Evolutionary conservation across 2,113 vertebrate genomes (phyloP).

Genomic region (Lipotes vexillifer): DNA sequence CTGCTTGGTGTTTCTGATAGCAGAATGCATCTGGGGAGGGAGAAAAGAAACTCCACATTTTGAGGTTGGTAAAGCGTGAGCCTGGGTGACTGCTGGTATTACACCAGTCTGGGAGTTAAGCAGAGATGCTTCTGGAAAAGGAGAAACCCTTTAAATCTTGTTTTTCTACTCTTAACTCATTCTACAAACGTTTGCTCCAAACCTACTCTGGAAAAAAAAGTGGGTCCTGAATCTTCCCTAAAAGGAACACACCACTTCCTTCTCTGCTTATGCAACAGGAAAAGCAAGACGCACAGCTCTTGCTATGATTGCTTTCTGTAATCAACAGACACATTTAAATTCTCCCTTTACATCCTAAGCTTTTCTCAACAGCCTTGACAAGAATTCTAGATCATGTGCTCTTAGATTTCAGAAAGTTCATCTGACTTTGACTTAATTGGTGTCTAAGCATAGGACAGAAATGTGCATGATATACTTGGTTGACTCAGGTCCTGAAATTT

Average conservation of each 20-base stretch:
- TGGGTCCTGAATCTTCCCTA: background rate
- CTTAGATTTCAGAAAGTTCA: background rate
- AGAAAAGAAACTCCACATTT: background rate
- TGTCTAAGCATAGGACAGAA: background rate
- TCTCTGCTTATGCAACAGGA: background rate
- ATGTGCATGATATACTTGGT: background rate
- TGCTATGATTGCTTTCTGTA: background rate
- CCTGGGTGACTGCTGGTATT: background rate
- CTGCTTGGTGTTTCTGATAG: background rate
- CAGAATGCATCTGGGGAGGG: background rate
- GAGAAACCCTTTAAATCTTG: background rate
- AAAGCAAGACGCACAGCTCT: background rate
- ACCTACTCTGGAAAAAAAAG: background rate
- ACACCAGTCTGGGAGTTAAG: background rate
- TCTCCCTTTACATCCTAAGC: background rate
- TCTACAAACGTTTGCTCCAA: background rate
- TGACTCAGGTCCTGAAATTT: background rate
- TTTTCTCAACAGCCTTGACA: background rate
- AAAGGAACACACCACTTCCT: background rate
- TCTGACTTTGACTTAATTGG: background rate
- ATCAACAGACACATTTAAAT: background rate
- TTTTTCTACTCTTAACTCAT: background rate
- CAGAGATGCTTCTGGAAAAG: background rate
- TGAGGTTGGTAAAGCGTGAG: rapidly evolving
- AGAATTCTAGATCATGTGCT: background rate